Base-by-base conservation (phyloP, 2,888 invertebrate genomes). In the Crepidodera aurea region DNA sequence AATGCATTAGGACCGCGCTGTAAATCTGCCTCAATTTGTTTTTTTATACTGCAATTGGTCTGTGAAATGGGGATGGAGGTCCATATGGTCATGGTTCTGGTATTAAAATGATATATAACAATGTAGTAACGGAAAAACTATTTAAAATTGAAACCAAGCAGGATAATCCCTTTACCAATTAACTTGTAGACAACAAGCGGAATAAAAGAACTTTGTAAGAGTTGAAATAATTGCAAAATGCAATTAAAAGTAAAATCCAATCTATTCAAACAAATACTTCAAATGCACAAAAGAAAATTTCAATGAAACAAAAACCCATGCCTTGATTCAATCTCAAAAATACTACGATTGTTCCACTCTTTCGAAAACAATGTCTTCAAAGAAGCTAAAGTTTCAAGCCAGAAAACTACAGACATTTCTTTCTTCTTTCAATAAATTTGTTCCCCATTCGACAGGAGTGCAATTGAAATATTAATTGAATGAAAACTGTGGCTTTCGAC, bases 381-480 rank as follows among this genome's bases (percentile, higher is more conserved):
- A 74, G 72, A 69, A 71, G 69, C 73, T 67, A 71, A 72, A 71
- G 69, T 74, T 72, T 72, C 73, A 70, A 69, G 69, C 67, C 62
- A 69, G 71, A 73, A 73, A 75, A 74, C 73, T 74, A 74, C 74
- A 75, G 74, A 73, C 76, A 76, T 76, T 77, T 74, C 72, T 71
- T 70, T 71, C 67, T 60, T 67, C 66, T 73, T 77, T 74, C 72
- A 75, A 71, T 73, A 74, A 76, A 77, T 77, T 77, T 77, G 76
- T 74, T 74, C 76, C 75, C 75, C 58, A 75, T 75, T 76, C 73
- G 75, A 73, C 73, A 73, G 72, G 70, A 77, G 77, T 63, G 59
- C 77, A 78, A 79, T 79, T 79, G 79, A 79, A 79, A 79, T 79
- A 78, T 78, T 79, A 79, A 79, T 79, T 77, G 76, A 78, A 78